Base-by-base conservation (phyloP, 2,113 vertebrate species). In the Lagopus muta region DNA sequence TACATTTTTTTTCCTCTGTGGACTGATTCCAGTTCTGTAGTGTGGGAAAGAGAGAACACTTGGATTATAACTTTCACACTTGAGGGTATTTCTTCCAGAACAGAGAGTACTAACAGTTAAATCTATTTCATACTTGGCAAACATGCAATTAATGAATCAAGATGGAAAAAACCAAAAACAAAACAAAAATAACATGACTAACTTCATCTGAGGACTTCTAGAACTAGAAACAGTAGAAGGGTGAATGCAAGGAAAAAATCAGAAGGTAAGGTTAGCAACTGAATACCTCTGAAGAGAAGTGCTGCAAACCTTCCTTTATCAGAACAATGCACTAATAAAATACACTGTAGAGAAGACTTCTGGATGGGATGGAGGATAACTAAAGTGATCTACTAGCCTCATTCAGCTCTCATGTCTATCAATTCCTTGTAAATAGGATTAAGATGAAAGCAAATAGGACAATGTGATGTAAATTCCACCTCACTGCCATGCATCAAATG, bases 381-480 rank as follows among this genome's bases (percentile, higher is more conserved):
- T 65, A 30, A 64, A 69, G 48, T 38, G 42, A 86, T 75, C 36
- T 72, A 11, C 43, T 45, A 40, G 58, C 66, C 42, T 88, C 83
- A 82, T 83, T 77, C 61, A 84, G 84, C 50, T 79, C 42, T 83
- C 52, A 20, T 54, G 18, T 55, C 30, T 72, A 25, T 38, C 21
- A 42, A 3, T 67, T 88, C 54, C 43, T 58, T 81, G 16, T 50
- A 86, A 65, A 72, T n/a, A 72, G 24, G 18, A 86, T 75, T 83
- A 86, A 67, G 48, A 73, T 88, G 52, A 91, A 95, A 94, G 61
- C 72, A 91, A 69, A n/a, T 90, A 62, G 60, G 61, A 91, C 38
- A 92, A 81, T 55, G 78, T 4, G n/a, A 62, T 6, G 2, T 42
- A 78, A 75, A 13, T 47, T 90, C 42, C 74, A 47, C 45, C 38